These are phyloP conservation scores for Ctena decussata DNA, from an alignment of 2,888 invertebrate species.

Conservation along the genomic window DNA sequence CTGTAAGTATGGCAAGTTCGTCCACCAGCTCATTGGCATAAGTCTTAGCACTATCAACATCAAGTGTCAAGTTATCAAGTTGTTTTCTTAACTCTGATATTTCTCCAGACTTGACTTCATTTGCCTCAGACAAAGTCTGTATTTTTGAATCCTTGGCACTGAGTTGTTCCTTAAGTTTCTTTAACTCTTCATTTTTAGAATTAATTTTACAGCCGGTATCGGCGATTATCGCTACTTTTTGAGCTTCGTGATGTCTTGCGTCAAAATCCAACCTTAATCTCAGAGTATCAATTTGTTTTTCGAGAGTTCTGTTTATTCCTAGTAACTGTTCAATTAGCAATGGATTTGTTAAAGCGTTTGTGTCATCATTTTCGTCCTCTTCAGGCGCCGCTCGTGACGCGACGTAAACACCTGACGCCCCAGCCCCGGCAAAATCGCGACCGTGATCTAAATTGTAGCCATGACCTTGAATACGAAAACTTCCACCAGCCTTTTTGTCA, in stretches of 20 bases:
- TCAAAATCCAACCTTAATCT: slow-evolving; percentile 72
- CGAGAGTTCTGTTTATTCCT: slow-evolving; percentile 71
- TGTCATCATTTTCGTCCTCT: slow-evolving; percentile 39
- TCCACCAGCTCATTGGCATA: slow-evolving; percentile 71
- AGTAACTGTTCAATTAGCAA: slow-evolving; percentile 66
- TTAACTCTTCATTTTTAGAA: slow-evolving; percentile 54
- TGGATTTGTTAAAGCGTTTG: slow-evolving; percentile 32
- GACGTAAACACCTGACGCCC: slow-evolving; percentile 37
- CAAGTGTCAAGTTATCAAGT: slow-evolving; percentile 68
- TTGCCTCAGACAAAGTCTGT: slow-evolving; percentile 61
- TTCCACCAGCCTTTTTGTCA: slow-evolving; percentile 40
- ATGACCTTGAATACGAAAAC: slow-evolving; percentile 61
- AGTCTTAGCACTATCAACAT: slow-evolving; percentile 67
- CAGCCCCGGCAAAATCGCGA: slow-evolving; percentile 49
- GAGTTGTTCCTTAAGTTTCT: slow-evolving; percentile 59
- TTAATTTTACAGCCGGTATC: slow-evolving; percentile 64
- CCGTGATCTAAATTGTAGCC: slow-evolving; percentile 47
- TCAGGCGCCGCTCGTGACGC: slow-evolving; percentile 44
- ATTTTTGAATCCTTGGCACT: slow-evolving; percentile 57
- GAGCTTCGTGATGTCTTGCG: slow-evolving; percentile 66
- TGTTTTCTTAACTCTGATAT: slow-evolving; percentile 63
- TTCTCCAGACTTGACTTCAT: slow-evolving; percentile 64
- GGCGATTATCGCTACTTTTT: slow-evolving; percentile 53
- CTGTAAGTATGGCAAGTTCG: slow-evolving; percentile 60
- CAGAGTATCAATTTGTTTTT: slow-evolving; percentile 76